Conservation (phyloP, 2,888 invertebrate genomes). For the Ophion costatus region DNA sequence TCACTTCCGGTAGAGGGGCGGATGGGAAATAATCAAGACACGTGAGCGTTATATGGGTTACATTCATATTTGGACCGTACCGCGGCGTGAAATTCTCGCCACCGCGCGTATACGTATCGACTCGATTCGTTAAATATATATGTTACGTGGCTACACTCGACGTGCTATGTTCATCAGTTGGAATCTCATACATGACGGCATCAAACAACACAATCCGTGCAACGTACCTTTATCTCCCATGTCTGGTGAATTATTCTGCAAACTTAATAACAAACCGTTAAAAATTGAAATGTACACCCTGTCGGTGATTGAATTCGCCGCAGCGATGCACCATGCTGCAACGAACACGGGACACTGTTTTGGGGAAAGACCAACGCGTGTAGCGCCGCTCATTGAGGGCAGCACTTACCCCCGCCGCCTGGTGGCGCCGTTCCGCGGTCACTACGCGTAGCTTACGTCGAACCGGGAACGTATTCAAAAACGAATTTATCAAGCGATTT, state of each 20-base stretch:
- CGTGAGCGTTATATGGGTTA: constrained; percentile 58
- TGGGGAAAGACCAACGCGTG: constrained; percentile 17
- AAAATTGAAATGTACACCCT: constrained; percentile 32
- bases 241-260: constrained; percentile 56
- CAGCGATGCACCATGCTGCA: constrained; percentile 53
- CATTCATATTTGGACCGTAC: constrained; percentile 41
- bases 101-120: constrained; percentile 46
- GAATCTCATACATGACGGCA: neutral
- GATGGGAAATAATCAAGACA: constrained; percentile 18
- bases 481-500: no score
- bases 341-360: constrained; percentile 41
- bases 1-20: constrained; percentile 40
- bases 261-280: constrained; percentile 55
- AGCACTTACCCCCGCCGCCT: constrained; percentile 37
- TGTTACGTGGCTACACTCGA: neutral
- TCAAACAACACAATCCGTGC: neutral
- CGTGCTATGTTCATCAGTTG: neutral
- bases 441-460: neutral
- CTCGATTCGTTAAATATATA: constrained; percentile 25
- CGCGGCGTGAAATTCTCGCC: constrained; percentile 27
- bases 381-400: constrained; percentile 35
- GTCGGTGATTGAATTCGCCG: constrained; percentile 16
- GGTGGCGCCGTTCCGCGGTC: constrained; percentile 19
- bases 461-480: neutral
- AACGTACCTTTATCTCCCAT: constrained; percentile 77